Evolutionary conservation across 2,797 vertebrate genomes (phyloP), one percentile per base, ranked within the genome.

Genomic region (Darevskia mixta): DNA sequence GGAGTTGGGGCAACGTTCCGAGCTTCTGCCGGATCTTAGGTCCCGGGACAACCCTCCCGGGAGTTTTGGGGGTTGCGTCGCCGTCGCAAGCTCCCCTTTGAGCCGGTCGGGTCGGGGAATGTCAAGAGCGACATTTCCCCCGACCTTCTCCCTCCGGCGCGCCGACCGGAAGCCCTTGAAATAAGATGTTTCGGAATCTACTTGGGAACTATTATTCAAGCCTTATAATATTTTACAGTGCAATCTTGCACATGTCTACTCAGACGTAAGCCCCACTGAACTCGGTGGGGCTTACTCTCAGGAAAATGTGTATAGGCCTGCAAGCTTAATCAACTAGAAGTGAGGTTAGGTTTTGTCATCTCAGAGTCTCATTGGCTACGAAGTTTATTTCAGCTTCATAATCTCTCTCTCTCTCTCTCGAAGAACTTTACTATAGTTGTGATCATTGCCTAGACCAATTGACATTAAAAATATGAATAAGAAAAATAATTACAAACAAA

Each of bases 151-250:
- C n/a, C n/a, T n/a, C n/a, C n/a, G n/a, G n/a, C n/a, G n/a, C n/a
- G n/a, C n/a, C n/a, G n/a, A n/a, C n/a, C n/a, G n/a, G n/a, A n/a
- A n/a, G n/a, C n/a, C n/a, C n/a, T 81, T 58, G 69, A 67, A n/a
- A 86, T 43, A 94, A 92, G 95, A 87, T 55, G 45, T 86, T 49
- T 71, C 38, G 78, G 66, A 29, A 86, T 55, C 23, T 87, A 25
- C 61, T 79, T n/a, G 27, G 27, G 7, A 79, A 43, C 79, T 85
- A 89, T 58, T 88, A 90, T 58, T 89, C 32, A 91, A 86, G 55
- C 90, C 25, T 86, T 88, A 82, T 79, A 92, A 92, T 91, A 95
- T 92, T 94, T 92, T 76, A 43, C 32, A 76, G 13, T 61, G 35
- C 71, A 84, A 41, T 29, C 71, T 25, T 58, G 25, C 20, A 35